These are phyloP conservation scores for Ciconia stormi DNA, from an alignment of 2,113 vertebrate species.

Conservation along the genomic window DNA sequence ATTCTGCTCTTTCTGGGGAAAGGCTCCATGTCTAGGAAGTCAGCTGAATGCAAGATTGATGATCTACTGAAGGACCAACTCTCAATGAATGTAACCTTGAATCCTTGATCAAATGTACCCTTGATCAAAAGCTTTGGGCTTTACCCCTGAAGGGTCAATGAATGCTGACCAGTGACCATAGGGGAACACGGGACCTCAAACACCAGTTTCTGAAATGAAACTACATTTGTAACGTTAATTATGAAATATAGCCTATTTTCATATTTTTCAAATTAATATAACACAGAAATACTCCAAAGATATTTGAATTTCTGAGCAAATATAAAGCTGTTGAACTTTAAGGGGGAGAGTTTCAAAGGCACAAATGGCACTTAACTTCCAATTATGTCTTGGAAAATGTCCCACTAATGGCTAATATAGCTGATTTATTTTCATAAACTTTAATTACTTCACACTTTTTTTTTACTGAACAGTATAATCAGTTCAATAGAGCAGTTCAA, in stretches of 20 bases:
- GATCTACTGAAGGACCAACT: background rate
- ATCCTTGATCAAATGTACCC: background rate
- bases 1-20: background rate
- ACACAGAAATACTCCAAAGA: background rate
- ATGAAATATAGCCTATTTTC: background rate
- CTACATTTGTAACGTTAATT: background rate
- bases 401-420: constrained; percentile 45
- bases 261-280: background rate
- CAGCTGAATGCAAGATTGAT: background rate
- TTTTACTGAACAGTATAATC: background rate
- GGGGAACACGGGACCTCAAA: background rate
- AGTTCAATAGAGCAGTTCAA: background rate
- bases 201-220: background rate
- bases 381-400: constrained; percentile 48
- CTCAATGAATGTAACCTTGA: background rate
- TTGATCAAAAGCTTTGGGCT: background rate
- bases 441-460: constrained; percentile 53
- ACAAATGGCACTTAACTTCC: constrained; percentile 45
- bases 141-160: background rate
- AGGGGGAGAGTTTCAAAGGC: constrained; percentile 26
- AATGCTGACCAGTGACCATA: background rate
- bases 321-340: constrained; percentile 45
- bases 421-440: constrained; percentile 63
- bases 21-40: background rate
- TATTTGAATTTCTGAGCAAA: background rate